These are phyloP conservation scores for Gasterosteus nipponicus DNA, from an alignment of 2,113 vertebrate genomes.

Conservation along the genomic window DNA sequence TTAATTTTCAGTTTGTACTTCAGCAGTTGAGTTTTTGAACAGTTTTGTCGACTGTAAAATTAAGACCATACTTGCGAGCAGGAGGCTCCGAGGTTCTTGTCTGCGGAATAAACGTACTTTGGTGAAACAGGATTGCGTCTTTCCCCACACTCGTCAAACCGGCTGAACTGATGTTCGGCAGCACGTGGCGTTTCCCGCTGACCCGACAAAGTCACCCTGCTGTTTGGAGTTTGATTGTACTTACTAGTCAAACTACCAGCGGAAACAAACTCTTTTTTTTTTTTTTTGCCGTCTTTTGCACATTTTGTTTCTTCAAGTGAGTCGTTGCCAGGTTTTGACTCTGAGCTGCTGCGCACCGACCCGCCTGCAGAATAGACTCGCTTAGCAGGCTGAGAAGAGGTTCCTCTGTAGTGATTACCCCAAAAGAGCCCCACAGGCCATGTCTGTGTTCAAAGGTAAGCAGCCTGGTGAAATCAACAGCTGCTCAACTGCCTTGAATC, in stretches of 20 bases:
- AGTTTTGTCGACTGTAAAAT: too few species aligned
- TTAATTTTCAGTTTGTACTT: too few species aligned
- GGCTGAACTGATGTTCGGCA: neutral
- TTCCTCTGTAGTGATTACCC: conserved; percentile 25
- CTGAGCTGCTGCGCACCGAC: neutral
- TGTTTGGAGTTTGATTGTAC: accelerated
- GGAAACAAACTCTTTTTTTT: too few species aligned
- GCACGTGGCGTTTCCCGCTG: neutral
- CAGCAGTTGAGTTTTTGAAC: too few species aligned
- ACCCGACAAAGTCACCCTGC: neutral
- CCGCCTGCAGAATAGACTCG: neutral
- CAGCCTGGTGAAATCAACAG: neutral
- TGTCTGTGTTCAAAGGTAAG: conserved; percentile 10
- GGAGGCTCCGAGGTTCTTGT: too few species aligned
- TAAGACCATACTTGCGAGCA: too few species aligned
- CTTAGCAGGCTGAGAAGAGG: neutral
- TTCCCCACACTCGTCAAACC: neutral
- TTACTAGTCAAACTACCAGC: neutral
- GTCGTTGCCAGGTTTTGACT: neutral
- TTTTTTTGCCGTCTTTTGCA: neutral
- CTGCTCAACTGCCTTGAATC: neutral
- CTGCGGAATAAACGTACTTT: too few species aligned
- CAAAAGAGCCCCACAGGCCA: conserved; percentile 70
- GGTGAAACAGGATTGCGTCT: too few species aligned
- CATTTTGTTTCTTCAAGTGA: accelerated